Evolutionary conservation across 2,113 vertebrate species (phyloP).

Genomic region (Percina caprodes): DNA sequence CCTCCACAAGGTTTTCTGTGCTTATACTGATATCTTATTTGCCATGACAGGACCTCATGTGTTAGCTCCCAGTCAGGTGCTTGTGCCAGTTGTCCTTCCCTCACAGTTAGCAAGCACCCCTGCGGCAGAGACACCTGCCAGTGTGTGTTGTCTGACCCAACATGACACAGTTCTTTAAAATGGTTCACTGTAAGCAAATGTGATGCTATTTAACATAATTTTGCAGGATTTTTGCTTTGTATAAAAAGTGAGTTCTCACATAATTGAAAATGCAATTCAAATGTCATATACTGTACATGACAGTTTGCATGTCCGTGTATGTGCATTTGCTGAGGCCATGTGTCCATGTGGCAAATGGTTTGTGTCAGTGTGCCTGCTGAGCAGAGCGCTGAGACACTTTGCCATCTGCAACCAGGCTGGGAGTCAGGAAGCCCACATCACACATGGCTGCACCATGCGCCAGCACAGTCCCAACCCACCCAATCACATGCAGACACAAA

Average conservation of each 20-base stretch:
- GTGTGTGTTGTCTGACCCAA: slow-evolving; percentile 63
- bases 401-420: slow-evolving; percentile 84
- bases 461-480: slow-evolving; percentile 58
- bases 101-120: slow-evolving; percentile 67
- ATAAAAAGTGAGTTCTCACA: background rate
- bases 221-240: background rate
- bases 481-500: slow-evolving; percentile 45
- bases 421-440: slow-evolving; percentile 85
- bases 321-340: slow-evolving; percentile 38
- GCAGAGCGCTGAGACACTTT: slow-evolving; percentile 72
- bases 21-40: slow-evolving; percentile 76
- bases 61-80: slow-evolving; percentile 70
- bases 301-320: slow-evolving; percentile 27
- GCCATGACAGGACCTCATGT: slow-evolving; percentile 75
- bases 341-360: slow-evolving; percentile 64
- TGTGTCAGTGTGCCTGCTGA: slow-evolving; percentile 72
- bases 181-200: slow-evolving; percentile 36
- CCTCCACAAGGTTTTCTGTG: slow-evolving; percentile 32
- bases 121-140: slow-evolving; percentile 75
- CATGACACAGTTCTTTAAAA: slow-evolving; percentile 43
- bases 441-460: slow-evolving; percentile 78
- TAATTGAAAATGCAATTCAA: background rate
- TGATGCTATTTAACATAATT: background rate
- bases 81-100: slow-evolving; percentile 73
- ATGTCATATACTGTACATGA: background rate